Evolutionary conservation across 2,797 vertebrate genomes (phyloP).

Genomic region (Sebastes diploproa): DNA sequence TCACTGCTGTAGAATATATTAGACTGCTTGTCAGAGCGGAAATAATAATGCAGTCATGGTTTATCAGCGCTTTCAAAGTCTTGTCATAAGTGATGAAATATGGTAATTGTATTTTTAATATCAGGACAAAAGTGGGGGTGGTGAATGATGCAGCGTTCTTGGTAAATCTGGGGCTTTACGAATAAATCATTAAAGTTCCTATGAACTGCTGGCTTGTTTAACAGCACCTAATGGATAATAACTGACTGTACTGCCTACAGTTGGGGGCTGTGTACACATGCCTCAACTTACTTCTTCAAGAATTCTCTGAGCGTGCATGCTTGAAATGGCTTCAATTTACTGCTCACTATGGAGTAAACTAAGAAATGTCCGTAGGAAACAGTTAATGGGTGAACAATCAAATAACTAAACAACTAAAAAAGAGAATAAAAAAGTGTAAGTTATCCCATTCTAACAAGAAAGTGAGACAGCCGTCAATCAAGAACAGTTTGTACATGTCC

Average conservation of each 20-base stretch:
- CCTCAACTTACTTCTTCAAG: background rate
- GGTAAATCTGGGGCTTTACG: slow-evolving; percentile 30
- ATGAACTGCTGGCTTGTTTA: slow-evolving; percentile 27
- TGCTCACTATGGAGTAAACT: background rate
- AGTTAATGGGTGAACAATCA: background rate
- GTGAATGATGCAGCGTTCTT: slow-evolving; percentile 28
- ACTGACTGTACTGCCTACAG: background rate
- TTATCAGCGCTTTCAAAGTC: slow-evolving; percentile 69
- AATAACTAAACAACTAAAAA: background rate
- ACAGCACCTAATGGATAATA: slow-evolving; percentile 3
- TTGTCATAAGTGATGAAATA: slow-evolving; percentile 72
- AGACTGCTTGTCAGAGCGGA: slow-evolving; percentile 62
- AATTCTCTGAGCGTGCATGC: background rate
- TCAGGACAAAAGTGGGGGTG: slow-evolving; percentile 44
- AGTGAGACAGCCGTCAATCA: background rate
- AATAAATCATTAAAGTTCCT: slow-evolving; percentile 37
- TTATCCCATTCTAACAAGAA: too few species aligned
- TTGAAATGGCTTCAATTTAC: background rate
- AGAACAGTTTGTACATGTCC: background rate
- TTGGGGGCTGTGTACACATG: background rate
- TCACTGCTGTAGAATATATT: slow-evolving; percentile 62
- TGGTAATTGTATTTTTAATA: slow-evolving; percentile 75
- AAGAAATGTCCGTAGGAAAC: background rate
- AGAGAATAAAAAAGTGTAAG: background rate
- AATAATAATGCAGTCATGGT: slow-evolving; percentile 70